phyloP scores from a whole-genome alignment of 1,140 invertebrate species.

The Heliconius hewitsoni region DNA sequence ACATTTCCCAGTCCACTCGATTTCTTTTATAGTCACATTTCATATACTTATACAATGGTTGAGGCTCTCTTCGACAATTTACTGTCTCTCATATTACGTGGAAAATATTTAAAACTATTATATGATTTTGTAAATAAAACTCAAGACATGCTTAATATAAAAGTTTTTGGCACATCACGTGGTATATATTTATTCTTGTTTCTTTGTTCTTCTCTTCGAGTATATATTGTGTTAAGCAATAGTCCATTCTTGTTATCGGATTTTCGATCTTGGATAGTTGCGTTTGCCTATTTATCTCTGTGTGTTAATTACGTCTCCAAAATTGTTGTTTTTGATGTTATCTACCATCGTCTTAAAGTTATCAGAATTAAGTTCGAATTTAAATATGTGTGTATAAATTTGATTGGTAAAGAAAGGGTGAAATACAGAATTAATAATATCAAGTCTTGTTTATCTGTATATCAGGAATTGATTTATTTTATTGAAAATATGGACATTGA shows the following conservation, averaged over 20 bases:
- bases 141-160: neutral
- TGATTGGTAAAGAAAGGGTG: neutral
- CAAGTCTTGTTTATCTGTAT: neutral
- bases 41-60: neutral
- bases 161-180: neutral
- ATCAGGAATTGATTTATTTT: neutral
- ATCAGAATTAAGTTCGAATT: neutral
- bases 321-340: neutral
- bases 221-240: neutral
- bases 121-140: neutral
- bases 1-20: neutral
- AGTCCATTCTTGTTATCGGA: neutral
- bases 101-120: neutral
- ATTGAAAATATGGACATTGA: neutral
- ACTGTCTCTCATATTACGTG: neutral
- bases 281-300: neutral
- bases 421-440: neutral
- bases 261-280: neutral
- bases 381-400: neutral
- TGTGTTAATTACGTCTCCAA: neutral
- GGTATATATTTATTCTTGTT: neutral
- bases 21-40: neutral
- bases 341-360: neutral
- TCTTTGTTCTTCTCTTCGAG: neutral
- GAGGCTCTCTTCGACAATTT: neutral